Conservation (phyloP, 2,113 vertebrate species). For the Oreochromis tanganicae region DNA sequence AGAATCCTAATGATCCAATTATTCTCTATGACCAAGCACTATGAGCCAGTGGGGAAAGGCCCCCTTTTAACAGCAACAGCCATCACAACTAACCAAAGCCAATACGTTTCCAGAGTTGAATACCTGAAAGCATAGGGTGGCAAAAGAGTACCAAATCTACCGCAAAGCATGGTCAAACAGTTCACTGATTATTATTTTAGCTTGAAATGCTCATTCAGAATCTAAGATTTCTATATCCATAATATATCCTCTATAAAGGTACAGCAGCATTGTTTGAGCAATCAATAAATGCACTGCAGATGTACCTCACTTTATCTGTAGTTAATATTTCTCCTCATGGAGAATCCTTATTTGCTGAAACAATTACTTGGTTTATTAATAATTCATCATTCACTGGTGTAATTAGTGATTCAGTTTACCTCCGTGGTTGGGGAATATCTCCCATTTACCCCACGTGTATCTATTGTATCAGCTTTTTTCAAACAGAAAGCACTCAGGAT, state of each 20-base stretch:
- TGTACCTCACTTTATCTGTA: not conserved
- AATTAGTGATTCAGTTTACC: not conserved
- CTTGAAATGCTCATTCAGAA: not conserved
- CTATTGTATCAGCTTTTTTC: not conserved
- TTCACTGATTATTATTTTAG: not conserved
- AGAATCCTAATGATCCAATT: not conserved
- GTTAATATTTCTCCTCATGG: not conserved
- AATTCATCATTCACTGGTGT: not conserved
- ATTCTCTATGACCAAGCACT: not conserved
- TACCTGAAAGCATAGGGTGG: rapidly evolving
- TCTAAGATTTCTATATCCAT: not conserved
- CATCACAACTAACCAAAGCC: not conserved
- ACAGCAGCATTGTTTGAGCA: not conserved
- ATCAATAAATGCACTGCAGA: not conserved
- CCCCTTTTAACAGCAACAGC: not conserved
- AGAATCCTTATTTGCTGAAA: not conserved
- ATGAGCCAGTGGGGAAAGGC: not conserved
- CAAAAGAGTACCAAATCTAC: not conserved
- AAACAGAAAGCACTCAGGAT: not conserved
- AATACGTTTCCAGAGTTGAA: not conserved
- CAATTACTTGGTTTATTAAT: not conserved
- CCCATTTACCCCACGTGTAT: not conserved
- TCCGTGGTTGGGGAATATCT: not conserved
- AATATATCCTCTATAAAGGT: not conserved
- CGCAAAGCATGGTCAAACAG: not conserved